phyloP scores from a whole-genome alignment of 2,797 vertebrate genomes.

The Malurus leucopterus region DNA sequence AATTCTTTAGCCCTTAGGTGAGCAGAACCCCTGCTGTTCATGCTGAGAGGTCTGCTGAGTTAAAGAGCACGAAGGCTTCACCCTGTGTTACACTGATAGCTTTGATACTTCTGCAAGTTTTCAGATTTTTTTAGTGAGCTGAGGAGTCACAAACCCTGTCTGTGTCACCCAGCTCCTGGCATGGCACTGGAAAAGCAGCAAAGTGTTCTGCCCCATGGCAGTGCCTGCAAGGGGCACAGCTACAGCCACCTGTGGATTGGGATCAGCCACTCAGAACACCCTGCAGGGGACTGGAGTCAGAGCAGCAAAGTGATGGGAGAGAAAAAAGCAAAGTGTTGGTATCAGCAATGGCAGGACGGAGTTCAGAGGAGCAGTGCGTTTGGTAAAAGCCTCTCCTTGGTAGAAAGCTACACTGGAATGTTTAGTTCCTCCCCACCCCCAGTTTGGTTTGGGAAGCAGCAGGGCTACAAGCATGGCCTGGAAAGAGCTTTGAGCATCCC shows the following conservation, averaged over 20 bases:
- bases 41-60: not conserved
- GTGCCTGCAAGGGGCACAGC: not conserved
- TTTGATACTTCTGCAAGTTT: not conserved
- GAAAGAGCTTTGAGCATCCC: not conserved
- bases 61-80: not conserved
- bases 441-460: no score
- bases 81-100: not conserved
- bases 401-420: not conserved
- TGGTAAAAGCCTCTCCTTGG: not conserved
- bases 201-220: not conserved
- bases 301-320: not conserved
- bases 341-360: not conserved
- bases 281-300: rapidly evolving
- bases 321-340: rapidly evolving
- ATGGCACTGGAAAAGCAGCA: not conserved
- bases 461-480: not conserved
- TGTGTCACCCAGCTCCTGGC: not conserved
- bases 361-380: not conserved
- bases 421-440: not conserved
- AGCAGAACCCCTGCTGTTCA: not conserved
- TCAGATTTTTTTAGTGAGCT: not conserved
- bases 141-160: not conserved
- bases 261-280: rapidly evolving
- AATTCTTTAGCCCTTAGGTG: not conserved
- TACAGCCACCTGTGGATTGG: rapidly evolving